Evolutionary conservation across 2,888 invertebrate species (phyloP), one percentile per base, ranked within the genome.

Genomic region (Tinea trinotella): DNA sequence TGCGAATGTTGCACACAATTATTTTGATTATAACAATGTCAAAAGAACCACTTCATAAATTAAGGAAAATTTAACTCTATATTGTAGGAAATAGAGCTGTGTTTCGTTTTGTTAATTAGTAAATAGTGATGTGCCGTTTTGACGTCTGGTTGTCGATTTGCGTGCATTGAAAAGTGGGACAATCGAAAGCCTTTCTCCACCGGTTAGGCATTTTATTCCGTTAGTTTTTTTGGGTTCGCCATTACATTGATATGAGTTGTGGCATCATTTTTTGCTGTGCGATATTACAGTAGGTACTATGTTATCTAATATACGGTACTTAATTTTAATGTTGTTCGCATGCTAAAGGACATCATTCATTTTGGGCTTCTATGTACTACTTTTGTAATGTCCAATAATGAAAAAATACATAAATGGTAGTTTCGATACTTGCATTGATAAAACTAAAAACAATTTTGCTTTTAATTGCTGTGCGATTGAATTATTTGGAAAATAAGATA

Each of bases 111-210:
- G 61, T 61, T 58, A 62, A 59, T 60, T 53, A 58, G 59, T 56
- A 55, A 62, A 57, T 67, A 70, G 73, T 67, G 74, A 69, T 76
- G 73, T 60, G 72, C 63, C 64, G 71, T 69, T 76, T 68, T 61
- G 65, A 60, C 66, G 74, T 71, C 69, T 74, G 68, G 67, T 54
- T 57, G 62, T 58, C 67, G 69, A 71, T 75, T 80, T 77, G 84
- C 83, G 78, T 82, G 82, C 74, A 63, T 70, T 72, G 76, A 78
- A 81, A 85, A 75, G 83, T 85, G 71, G 85, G 82, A 79, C 85
- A 85, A 85, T 81, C 84, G 85, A 85, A 85, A 85, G 85, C 85
- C 85, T 85, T 85, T 85, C 85, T 85, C 85, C 78, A 71, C 73
- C 68, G 71, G 81, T 75, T 83, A 79, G 80, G 78, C 76, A 85